These are phyloP conservation scores for Leuctra nigra DNA, from an alignment of 2,888 invertebrate genomes.

Conservation along the genomic window DNA sequence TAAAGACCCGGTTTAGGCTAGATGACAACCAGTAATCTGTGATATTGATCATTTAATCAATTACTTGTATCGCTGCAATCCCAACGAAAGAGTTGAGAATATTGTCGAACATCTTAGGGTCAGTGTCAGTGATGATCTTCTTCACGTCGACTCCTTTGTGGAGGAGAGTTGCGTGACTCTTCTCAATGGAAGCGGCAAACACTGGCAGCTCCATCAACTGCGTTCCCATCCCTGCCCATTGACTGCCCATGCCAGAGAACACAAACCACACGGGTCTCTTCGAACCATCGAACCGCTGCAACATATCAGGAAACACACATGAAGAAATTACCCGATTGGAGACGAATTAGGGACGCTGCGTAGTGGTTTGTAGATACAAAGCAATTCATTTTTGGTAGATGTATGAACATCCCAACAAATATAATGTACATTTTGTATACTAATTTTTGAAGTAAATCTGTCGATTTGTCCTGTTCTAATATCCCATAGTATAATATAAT, in stretches of 20 bases:
- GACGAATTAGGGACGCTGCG: too few relatives aligned
- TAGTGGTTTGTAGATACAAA: too few relatives aligned
- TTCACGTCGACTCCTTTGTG: slow-evolving; percentile 56
- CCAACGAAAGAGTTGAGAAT: slow-evolving; percentile 65
- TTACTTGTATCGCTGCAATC: slow-evolving; percentile 53
- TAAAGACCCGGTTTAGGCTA: too few relatives aligned
- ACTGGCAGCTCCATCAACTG: slow-evolving; percentile 58
- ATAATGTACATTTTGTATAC: too few relatives aligned
- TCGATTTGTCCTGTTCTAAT: too few relatives aligned
- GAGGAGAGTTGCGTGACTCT: slow-evolving; percentile 49
- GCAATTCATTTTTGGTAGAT: too few relatives aligned
- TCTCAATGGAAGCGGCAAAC: slow-evolving; percentile 56
- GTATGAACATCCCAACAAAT: too few relatives aligned
- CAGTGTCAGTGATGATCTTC: slow-evolving; percentile 53
- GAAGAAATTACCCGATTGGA: too few relatives aligned
- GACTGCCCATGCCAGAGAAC: slow-evolving; percentile 70
- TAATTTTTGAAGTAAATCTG: too few relatives aligned
- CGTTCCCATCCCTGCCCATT: slow-evolving; percentile 63
- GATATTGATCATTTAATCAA: slow-evolving; percentile 40
- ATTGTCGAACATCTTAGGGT: slow-evolving; percentile 54
- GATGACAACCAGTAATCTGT: neutral
- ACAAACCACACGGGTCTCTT: slow-evolving; percentile 56
- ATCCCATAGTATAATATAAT: too few relatives aligned
- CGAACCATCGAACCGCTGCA: slow-evolving; percentile 25
- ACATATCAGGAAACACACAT: neutral